A percentile compares a stretch with the other conserved stretches of the same genome.
These are phyloP conservation scores for Plectrocnemia conspersa DNA, from an alignment of 1,140 invertebrate genomes.

Conservation along the genomic window DNA sequence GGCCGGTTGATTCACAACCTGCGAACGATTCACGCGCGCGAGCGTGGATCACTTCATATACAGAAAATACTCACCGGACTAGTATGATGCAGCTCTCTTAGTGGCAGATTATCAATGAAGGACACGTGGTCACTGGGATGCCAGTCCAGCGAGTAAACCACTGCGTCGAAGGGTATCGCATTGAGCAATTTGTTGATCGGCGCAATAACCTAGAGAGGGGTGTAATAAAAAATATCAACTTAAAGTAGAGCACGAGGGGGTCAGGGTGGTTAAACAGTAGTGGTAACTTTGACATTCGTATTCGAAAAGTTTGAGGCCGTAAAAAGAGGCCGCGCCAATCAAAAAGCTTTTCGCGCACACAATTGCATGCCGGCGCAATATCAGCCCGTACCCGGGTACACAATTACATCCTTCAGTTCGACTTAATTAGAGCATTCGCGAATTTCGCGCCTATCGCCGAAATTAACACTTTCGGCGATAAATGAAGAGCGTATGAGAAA, in stretches of 20 bases:
- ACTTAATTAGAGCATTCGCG: no score
- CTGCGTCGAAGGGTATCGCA: constrained; percentile 78
- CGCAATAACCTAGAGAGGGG: constrained; percentile 66
- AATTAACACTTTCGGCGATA: no score
- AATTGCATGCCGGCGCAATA: constrained; percentile 13
- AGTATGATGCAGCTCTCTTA: constrained; percentile 62
- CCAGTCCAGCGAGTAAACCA: constrained; percentile 97
- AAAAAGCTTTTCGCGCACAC: constrained; percentile 4
- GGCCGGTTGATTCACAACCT: no score
- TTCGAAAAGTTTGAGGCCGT: not conserved
- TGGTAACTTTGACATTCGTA: not conserved
- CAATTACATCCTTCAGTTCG: constrained; percentile 9
- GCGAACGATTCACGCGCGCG: no score
- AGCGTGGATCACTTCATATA: no score
- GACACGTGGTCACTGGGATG: constrained; percentile 95
- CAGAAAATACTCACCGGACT: constrained; percentile 57
- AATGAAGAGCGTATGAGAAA: no score
- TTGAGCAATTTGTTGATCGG: constrained; percentile 88
- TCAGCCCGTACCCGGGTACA: constrained; percentile 19
- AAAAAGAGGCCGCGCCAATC: constrained; percentile 5
- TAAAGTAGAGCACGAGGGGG: not conserved
- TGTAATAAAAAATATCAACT: not conserved
- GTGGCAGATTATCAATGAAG: constrained; percentile 86
- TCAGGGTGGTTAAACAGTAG: not conserved
- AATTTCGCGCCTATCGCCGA: no score